Conservation (phyloP, 2,113 vertebrate species). For the Pygoscelis adeliae region DNA sequence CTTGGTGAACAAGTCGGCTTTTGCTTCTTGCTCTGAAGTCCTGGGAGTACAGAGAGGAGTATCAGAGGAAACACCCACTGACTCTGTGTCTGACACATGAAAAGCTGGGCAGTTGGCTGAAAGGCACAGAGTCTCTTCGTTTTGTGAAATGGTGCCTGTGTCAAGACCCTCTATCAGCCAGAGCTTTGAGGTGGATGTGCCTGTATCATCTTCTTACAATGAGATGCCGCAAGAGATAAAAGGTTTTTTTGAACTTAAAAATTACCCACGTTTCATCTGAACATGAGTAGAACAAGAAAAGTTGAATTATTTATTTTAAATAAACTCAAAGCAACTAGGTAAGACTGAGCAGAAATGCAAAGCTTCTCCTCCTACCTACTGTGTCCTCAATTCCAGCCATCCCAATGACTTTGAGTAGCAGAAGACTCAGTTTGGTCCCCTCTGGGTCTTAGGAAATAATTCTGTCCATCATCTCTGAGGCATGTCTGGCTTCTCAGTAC, state of each 20-base stretch:
- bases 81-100: not conserved
- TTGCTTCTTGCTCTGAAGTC: not conserved
- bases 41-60: not conserved
- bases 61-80: not conserved
- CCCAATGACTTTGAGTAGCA: not conserved
- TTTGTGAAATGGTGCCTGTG: not conserved
- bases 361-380: not conserved
- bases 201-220: not conserved
- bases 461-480: not conserved
- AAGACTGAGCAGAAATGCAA: not conserved
- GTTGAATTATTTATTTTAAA: not conserved
- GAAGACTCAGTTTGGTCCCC: not conserved
- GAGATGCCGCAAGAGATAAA: not conserved
- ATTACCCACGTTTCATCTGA: not conserved
- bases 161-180: not conserved
- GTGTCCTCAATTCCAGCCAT: not conserved
- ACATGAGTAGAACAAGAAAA: not conserved
- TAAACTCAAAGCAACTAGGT: not conserved
- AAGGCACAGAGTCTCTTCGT: not conserved
- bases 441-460: not conserved
- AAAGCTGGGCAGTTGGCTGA: not conserved
- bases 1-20: not conserved
- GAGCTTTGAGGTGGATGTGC: not conserved
- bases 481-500: not conserved
- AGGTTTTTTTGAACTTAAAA: not conserved